Evolutionary conservation across 2,113 vertebrate genomes (phyloP).

Genomic region (Porphyrio hochstetteri): DNA sequence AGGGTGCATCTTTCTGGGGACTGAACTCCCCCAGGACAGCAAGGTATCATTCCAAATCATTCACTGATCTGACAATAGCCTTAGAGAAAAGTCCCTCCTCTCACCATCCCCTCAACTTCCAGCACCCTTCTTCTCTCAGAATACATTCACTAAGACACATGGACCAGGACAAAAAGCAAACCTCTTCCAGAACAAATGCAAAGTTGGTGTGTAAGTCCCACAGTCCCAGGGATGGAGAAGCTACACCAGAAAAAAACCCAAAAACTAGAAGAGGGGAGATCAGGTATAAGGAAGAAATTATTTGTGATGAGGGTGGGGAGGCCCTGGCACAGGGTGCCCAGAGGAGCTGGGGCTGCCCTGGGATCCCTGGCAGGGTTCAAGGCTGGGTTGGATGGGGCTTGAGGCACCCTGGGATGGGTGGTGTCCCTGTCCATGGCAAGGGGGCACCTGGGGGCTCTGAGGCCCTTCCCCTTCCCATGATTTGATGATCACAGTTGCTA

Average conservation of each 20-base stretch:
- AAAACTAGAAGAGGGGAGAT: not conserved
- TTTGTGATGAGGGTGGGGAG: accelerated
- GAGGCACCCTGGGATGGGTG: accelerated
- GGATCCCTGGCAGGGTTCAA: not conserved
- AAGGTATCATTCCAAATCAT: not conserved
- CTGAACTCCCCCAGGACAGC: not conserved
- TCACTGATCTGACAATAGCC: not conserved
- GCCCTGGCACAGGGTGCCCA: not conserved
- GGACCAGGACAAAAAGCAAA: not conserved
- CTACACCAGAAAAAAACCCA: too few species aligned
- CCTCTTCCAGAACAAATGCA: not conserved
- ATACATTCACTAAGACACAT: not conserved
- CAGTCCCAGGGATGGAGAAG: not conserved
- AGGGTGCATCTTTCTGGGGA: not conserved
- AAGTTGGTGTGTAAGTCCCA: not conserved
- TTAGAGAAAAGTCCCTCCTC: not conserved
- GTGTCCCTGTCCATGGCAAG: not conserved
- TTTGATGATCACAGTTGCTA: not conserved
- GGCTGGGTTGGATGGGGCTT: accelerated
- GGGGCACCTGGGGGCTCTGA: not conserved
- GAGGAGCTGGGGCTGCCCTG: not conserved
- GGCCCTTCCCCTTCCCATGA: too few species aligned
- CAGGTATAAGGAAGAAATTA: accelerated
- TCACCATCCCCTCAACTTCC: not conserved
- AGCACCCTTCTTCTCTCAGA: not conserved